phyloP scores from a whole-genome alignment of 2,797 vertebrate genomes.

The Dallia pectoralis region DNA sequence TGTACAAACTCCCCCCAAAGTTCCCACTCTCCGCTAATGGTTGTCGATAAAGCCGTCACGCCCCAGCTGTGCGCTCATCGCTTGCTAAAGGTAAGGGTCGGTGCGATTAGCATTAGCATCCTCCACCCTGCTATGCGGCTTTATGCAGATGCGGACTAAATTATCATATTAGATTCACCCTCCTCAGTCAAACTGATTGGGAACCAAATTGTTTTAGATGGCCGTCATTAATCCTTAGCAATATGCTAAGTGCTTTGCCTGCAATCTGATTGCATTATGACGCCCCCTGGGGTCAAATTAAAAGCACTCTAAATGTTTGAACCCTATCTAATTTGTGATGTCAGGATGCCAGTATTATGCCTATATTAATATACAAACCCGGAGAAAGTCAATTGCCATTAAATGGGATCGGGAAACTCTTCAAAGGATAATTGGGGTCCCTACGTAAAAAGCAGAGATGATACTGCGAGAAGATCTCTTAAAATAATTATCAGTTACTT shows the following conservation, averaged over 20 bases:
- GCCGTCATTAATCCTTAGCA: constrained; percentile 99
- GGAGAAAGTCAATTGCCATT: constrained; percentile 69
- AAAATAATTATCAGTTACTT: constrained; percentile 42
- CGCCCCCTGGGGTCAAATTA: constrained; percentile 91
- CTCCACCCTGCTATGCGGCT: constrained; percentile 90
- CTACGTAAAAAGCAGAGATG: constrained; percentile 56
- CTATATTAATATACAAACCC: constrained; percentile 70
- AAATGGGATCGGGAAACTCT: constrained; percentile 64
- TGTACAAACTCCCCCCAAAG: constrained; percentile 95
- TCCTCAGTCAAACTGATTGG: constrained; percentile 99
- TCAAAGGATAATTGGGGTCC: constrained; percentile 76
- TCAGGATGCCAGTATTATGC: constrained; percentile 69
- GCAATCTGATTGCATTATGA: constrained; percentile 89
- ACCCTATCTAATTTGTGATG: constrained; percentile 75
- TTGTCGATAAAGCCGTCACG: constrained; percentile 85
- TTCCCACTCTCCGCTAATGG: constrained; percentile 84
- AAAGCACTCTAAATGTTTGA: constrained; percentile 78
- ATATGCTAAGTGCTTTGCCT: constrained; percentile 90
- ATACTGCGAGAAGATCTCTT: constrained; percentile 33
- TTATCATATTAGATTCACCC: constrained; percentile 99
- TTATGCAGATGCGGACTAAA: constrained; percentile 93
- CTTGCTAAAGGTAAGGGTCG: constrained; percentile 91
- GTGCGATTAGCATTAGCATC: constrained; percentile 86
- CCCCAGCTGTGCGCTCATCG: constrained; percentile 88
- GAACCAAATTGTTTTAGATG: constrained; percentile 99